Percentiles rank a stretch among this genome's conserved stretches.
Conservation (phyloP, 2,113 vertebrate species). For the Poeciliopsis prolifica region DNA sequence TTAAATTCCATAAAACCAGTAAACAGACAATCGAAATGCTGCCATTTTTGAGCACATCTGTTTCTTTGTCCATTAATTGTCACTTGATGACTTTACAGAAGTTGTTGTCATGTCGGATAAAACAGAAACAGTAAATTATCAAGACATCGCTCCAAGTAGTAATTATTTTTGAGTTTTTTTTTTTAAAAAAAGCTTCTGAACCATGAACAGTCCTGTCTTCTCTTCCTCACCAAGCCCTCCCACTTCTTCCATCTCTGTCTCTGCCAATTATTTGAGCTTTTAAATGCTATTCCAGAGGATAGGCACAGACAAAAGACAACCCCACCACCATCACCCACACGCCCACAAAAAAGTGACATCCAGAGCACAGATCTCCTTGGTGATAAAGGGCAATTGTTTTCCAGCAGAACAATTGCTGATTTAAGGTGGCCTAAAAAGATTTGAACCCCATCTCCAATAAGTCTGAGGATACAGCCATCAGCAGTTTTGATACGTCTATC, state of each 20-base stretch:
- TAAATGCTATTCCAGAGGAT: slow-evolving; percentile 41
- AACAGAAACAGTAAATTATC: slow-evolving; percentile 7
- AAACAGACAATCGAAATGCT: slow-evolving; percentile 11
- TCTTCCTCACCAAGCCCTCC: slow-evolving; percentile 47
- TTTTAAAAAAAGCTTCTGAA: slow-evolving; percentile 46
- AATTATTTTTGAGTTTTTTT: slow-evolving; percentile 28
- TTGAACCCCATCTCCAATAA: slow-evolving; percentile 43
- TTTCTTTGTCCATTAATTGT: slow-evolving; percentile 48
- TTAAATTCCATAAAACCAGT: slow-evolving; percentile 1
- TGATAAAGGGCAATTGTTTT: slow-evolving; percentile 55
- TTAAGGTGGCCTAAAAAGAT: slow-evolving; percentile 58
- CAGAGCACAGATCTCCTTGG: slow-evolving; percentile 53
- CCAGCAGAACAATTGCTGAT: slow-evolving; percentile 43
- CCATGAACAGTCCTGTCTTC: slow-evolving; percentile 32
- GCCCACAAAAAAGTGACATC: slow-evolving; percentile 39
- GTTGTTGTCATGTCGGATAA: background rate
- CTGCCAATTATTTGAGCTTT: slow-evolving; percentile 43
- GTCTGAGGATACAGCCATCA: slow-evolving; percentile 60
- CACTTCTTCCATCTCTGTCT: slow-evolving; percentile 31
- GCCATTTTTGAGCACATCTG: slow-evolving; percentile 30
- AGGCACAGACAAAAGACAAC: slow-evolving; percentile 38
- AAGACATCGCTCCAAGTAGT: slow-evolving; percentile 7
- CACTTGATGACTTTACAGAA: slow-evolving; percentile 20
- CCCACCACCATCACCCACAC: slow-evolving; percentile 1
- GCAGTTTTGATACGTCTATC: slow-evolving; percentile 60